phyloP scores from a whole-genome alignment of 1,140 invertebrate genomes.

The Trachymyrmex cornetzi region DNA sequence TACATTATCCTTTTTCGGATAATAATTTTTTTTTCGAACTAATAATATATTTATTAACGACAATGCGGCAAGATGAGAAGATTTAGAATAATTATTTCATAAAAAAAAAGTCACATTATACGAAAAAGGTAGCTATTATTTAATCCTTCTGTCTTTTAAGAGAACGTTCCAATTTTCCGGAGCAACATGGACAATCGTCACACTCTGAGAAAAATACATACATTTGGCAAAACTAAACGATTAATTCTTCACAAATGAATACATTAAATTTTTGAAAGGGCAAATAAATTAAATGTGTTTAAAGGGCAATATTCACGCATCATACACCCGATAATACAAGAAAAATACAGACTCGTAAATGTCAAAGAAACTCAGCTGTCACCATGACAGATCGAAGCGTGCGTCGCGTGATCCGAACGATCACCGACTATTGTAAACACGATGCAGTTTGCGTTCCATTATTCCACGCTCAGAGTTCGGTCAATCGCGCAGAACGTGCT shows the following conservation, averaged over 20 bases:
- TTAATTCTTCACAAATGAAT: not conserved
- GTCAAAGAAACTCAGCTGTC: slow-evolving; percentile 33
- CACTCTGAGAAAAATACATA: not conserved
- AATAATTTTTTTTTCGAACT: too few species aligned
- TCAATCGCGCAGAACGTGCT: slow-evolving; percentile 20
- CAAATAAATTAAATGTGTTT: not conserved
- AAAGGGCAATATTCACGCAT: not conserved
- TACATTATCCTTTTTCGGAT: not conserved
- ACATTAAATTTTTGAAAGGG: not conserved
- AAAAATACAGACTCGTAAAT: not conserved
- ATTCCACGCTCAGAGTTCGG: slow-evolving; percentile 19
- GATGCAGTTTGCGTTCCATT: slow-evolving; percentile 4
- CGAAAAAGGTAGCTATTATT: not conserved
- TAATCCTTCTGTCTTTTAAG: not conserved
- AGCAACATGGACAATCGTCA: not conserved
- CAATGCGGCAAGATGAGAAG: not conserved
- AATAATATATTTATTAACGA: not conserved
- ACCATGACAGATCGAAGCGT: slow-evolving; percentile 28
- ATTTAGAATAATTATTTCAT: not conserved
- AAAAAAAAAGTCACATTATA: not conserved
- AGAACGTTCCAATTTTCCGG: not conserved
- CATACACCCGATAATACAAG: not conserved
- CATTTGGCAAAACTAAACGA: not conserved
- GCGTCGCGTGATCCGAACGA: slow-evolving; percentile 25
- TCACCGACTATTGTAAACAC: not conserved